Base-by-base conservation (phyloP, 92 coral and sea anemone species). In the Epizoanthus fatuus region DNA sequence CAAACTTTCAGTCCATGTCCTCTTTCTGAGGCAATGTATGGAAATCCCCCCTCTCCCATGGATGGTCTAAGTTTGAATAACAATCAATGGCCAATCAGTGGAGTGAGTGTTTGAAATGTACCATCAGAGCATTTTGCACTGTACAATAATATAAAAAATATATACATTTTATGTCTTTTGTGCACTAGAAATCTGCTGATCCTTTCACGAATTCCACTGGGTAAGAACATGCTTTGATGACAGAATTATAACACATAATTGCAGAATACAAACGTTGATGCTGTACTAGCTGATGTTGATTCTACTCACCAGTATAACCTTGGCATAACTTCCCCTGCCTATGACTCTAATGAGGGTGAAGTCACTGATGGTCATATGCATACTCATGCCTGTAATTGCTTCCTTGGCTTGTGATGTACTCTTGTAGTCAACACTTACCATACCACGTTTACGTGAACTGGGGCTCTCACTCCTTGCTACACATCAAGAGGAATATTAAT, bases 381-480 rank as follows among this genome's bases (percentile, higher is more conserved):
- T 85, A 60, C 87, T 91, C 77, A 87, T 83, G 59, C 93, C 97
- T 3, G 92, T 89, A 7, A 90, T 87, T 13, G 99, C 91, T 63
- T 92, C 96, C 72, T 95, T 90, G 35, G 99, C 87, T 79, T 73
- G 90, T 5, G 95, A 97, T 25, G 94, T 90, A 56, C 88, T 90
- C 59, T 86, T 89, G 86, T 95, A 95, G 53, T 93, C 94, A 4
- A 89, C 79, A 37, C 90, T 95, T 11, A 96, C 92, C 37, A 96
- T 78, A 32, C 97, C 98, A 38, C 95, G 98, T 52, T 95, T 92
- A 19, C 98, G 93, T 35, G 96, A 92, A 35, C 94, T 92, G 17
- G 98, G 98, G 75, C 99, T 97, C 90, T 97, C 99, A 81, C 99
- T 97, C 52, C 98, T 93, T 8, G 99, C 99, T 97, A 91, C 4